These are phyloP conservation scores for Scelioninae gen. 2 DNA, from an alignment of 2,888 invertebrate species.

Conservation along the genomic window DNA sequence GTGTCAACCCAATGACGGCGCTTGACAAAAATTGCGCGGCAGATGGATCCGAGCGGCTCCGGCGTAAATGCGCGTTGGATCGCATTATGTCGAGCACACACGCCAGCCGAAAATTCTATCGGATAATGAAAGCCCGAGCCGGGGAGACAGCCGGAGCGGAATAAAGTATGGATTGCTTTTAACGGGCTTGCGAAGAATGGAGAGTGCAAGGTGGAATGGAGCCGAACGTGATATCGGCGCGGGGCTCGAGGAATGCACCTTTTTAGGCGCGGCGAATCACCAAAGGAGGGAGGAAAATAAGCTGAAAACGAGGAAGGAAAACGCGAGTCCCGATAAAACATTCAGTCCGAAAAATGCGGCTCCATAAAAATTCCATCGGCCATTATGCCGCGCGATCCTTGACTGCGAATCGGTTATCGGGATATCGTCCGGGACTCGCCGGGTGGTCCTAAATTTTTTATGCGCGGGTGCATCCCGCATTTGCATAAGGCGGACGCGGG, in stretches of 20 bases:
- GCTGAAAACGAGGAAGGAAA: conserved; percentile 40
- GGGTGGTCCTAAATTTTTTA: too few relatives aligned
- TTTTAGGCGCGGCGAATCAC: too few relatives aligned
- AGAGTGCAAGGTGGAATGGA: conserved; percentile 63
- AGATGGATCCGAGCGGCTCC: conserved; percentile 47
- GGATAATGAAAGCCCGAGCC: conserved; percentile 63
- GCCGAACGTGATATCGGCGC: too few relatives aligned
- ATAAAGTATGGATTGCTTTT: conserved; percentile 71
- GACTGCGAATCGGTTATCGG: conserved; percentile 66
- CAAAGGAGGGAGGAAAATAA: conserved; percentile 46
- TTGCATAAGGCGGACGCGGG: too few relatives aligned
- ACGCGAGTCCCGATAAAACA: conserved; percentile 67
- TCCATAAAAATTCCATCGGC: conserved; percentile 67
- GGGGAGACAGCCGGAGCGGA: conserved; percentile 62
- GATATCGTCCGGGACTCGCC: too few relatives aligned
- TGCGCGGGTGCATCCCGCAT: too few relatives aligned
- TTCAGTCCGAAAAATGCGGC: conserved; percentile 68
- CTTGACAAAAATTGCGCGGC: too few relatives aligned
- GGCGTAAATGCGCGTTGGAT: conserved; percentile 56
- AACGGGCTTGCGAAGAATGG: conserved; percentile 67
- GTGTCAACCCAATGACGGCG: too few relatives aligned
- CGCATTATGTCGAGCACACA: conserved; percentile 63
- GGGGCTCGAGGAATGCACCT: conserved; percentile 36
- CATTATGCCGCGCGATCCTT: conserved; percentile 67
- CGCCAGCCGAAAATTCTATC: conserved; percentile 62